These are phyloP conservation scores for Picus viridis DNA, from an alignment of 2,797 vertebrate genomes.

Conservation along the genomic window DNA sequence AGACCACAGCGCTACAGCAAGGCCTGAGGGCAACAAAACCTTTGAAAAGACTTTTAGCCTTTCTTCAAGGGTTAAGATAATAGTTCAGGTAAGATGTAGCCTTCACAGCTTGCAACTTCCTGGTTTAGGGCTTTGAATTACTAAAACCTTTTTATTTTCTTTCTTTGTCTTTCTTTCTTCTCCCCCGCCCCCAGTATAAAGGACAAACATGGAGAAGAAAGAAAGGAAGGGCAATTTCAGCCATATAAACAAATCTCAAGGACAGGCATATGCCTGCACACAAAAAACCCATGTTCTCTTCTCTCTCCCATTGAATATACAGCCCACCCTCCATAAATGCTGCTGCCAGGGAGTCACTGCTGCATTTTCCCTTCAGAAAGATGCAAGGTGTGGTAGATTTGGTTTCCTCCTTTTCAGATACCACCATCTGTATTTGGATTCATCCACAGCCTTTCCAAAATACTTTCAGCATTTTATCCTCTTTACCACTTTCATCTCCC, in stretches of 20 bases:
- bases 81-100: neutral
- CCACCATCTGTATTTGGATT: neutral
- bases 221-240: neutral
- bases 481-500: neutral
- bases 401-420: neutral
- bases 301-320: neutral
- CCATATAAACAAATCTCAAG: neutral
- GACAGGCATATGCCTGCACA: neutral
- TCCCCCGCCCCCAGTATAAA: neutral
- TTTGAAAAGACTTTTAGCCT: neutral
- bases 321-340: neutral
- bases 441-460: neutral
- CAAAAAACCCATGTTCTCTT: fast-evolving
- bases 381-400: neutral
- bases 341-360: neutral
- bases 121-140: neutral
- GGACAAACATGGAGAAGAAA: neutral
- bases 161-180: no score
- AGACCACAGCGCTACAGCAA: neutral
- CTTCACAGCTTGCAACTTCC: neutral
- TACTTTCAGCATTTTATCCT: neutral
- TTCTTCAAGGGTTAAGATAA: neutral
- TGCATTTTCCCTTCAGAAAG: neutral
- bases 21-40: neutral
- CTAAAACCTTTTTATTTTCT: neutral